Evolutionary conservation across 2,113 vertebrate genomes (phyloP).

Genomic region (Aegotheles bennettii): DNA sequence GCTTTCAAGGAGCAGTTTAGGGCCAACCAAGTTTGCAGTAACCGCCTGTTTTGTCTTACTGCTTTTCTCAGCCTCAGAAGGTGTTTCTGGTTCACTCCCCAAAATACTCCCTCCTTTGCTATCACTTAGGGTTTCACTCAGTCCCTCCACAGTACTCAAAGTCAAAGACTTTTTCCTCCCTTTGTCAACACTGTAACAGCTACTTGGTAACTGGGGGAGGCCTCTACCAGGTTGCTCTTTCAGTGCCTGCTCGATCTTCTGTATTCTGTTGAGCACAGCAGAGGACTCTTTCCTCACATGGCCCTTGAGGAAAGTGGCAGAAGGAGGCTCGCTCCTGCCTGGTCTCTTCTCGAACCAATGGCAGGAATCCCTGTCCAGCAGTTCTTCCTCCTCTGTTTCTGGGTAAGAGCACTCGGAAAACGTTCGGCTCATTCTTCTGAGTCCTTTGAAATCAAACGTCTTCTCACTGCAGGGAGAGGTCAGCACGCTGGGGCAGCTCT

Average conservation of each 20-base stretch:
- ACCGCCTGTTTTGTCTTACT: conserved; percentile 77
- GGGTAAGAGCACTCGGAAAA: conserved; percentile 96
- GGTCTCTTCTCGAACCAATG: conserved; percentile 84
- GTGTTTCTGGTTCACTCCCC: conserved; percentile 79
- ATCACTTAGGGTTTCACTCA: conserved; percentile 67
- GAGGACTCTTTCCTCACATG: conserved; percentile 87
- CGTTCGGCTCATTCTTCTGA: conserved; percentile 93
- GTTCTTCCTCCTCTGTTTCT: conserved; percentile 90
- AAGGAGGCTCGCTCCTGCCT: conserved; percentile 74
- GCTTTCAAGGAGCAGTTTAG: conserved; percentile 72
- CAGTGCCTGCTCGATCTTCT: conserved; percentile 94
- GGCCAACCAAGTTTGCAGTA: conserved; percentile 70
- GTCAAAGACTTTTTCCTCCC: conserved; percentile 81
- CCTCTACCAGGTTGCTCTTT: conserved; percentile 89
- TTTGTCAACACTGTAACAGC: conserved; percentile 90
- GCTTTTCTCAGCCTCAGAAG: conserved; percentile 77
- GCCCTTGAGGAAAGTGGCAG: conserved; percentile 79
- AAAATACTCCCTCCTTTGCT: conserved; percentile 76
- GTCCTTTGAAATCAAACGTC: conserved; percentile 91
- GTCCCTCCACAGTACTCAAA: conserved; percentile 75
- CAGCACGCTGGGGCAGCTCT: conserved; percentile 87
- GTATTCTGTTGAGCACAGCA: conserved; percentile 93
- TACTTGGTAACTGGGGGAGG: conserved; percentile 91
- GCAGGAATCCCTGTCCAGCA: conserved; percentile 81
- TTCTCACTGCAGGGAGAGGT: conserved; percentile 93